Evolutionary conservation across 2,797 vertebrate species (phyloP).

Genomic region (Fundulus diaphanus): DNA sequence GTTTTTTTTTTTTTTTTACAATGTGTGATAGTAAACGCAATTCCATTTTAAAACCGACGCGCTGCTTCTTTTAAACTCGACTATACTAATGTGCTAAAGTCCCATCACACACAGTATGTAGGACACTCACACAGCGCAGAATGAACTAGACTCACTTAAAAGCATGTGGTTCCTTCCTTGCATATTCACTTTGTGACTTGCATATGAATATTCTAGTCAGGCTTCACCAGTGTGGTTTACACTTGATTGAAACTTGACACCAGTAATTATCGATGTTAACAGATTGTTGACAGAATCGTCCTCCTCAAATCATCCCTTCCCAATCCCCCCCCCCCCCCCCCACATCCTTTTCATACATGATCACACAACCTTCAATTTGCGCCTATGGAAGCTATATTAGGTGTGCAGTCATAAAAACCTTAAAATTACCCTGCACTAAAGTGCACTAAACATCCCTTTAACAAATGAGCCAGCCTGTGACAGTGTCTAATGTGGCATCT

Average conservation of each 20-base stretch:
- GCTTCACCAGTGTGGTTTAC: neutral
- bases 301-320: neutral
- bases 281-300: slow-evolving; percentile 13
- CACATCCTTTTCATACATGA: slow-evolving; percentile 3
- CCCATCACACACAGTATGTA: neutral
- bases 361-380: slow-evolving; percentile 33
- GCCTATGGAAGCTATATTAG: slow-evolving; percentile 19
- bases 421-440: slow-evolving; percentile 29
- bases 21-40: neutral
- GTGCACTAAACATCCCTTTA: slow-evolving; percentile 5
- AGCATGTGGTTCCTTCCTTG: neutral
- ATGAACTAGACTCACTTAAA: neutral
- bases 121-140: neutral
- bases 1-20: neutral
- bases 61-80: neutral
- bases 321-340: neutral
- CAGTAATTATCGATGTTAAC: slow-evolving; percentile 4
- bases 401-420: slow-evolving; percentile 7
- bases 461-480: slow-evolving; percentile 15
- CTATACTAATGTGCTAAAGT: neutral
- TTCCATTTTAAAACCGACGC: neutral
- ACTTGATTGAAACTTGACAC: neutral
- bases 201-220: slow-evolving; percentile 2
- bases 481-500: slow-evolving; percentile 36
- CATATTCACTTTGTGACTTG: neutral